Evolutionary conservation across 2,797 vertebrate species (phyloP), one percentile per base, ranked within the genome.

Genomic region (Propithecus perrieri): DNA sequence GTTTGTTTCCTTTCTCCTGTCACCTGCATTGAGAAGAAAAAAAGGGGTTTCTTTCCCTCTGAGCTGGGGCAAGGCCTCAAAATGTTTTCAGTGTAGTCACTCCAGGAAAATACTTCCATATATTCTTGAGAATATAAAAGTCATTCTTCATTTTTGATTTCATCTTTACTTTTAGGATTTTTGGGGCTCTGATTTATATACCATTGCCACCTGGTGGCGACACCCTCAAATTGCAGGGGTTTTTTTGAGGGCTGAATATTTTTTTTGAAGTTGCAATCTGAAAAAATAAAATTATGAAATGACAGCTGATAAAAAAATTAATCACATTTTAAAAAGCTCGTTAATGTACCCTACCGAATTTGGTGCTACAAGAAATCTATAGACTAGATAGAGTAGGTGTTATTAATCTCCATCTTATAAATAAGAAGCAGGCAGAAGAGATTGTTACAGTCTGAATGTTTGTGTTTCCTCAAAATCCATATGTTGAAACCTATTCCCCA

Each of bases 201-300:
- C 65, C n/a, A 55, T 86, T 85, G 89, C 95, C 79, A 95, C 84
- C 89, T 97, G 83, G 88, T 91, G 95, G 93, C 28, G 1, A 86
- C 2, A 89, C 50, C 69, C 50, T 71, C 69, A 95, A 95, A 93
- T 93, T 96, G 91, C 71, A 97, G 89, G 63, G 1, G 6, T 35
- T 87, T 35, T 87, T 76, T 78, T 12, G 8, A 14, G 78, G 33
- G 8, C 67, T 41, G 30, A 50, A 65, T 59, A 0, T 59, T 59
- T 59, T 75, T 69, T 95, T 61, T 18, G 33, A 74, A 69, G 48
- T 89, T 79, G 61, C 41, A 53, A 14, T 53, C 35, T 83, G 65
- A 55, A 84, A 88, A 89, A 71, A 69, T 84, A 65, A 72, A 84
- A 86, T 28, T 50, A 59, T 9, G 59, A 80, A 71, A 87, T 67